Evolutionary conservation across 2,888 invertebrate species (phyloP).

Genomic region (Netelia virgata): DNA sequence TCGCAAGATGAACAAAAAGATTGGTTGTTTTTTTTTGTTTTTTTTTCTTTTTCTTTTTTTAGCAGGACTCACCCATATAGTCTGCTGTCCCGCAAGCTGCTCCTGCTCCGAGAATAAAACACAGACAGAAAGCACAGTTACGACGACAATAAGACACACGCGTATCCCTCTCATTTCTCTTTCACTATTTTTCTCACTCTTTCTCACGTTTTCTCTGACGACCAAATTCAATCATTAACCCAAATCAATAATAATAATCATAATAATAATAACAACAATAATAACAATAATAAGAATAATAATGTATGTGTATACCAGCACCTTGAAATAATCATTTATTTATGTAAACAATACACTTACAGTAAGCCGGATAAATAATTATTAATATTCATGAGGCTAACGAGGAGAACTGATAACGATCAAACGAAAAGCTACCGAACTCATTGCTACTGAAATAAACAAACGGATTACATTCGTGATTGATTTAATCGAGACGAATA

Average conservation of each 20-base stretch:
- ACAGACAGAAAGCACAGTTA: slow-evolving; percentile 81
- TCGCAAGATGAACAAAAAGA: slow-evolving; percentile 73
- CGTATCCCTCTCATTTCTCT: slow-evolving; percentile 29
- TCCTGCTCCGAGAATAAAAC: slow-evolving; percentile 87
- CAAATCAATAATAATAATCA: slow-evolving; percentile 56
- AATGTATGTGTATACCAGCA: slow-evolving; percentile 71
- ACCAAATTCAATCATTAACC: slow-evolving; percentile 68
- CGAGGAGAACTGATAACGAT: slow-evolving; percentile 70
- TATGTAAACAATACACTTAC: slow-evolving; percentile 77
- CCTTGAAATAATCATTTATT: slow-evolving; percentile 80
- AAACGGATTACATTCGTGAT: slow-evolving; percentile 32
- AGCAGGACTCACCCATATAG: slow-evolving; percentile 91
- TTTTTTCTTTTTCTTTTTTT: slow-evolving; percentile 62
- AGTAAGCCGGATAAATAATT: slow-evolving; percentile 77
- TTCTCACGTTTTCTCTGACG: no score
- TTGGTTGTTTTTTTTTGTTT: slow-evolving; percentile 25
- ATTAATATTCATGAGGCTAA: slow-evolving; percentile 72
- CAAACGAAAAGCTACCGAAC: slow-evolving; percentile 42
- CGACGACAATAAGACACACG: slow-evolving; percentile 68
- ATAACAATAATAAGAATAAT: slow-evolving; percentile 55
- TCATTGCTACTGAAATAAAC: slow-evolving; percentile 53
- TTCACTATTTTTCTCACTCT: slow-evolving; percentile 12
- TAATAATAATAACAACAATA: slow-evolving; percentile 64
- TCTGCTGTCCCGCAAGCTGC: slow-evolving; percentile 96
- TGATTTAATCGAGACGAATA: slow-evolving; percentile 34